These are phyloP conservation scores for Sterna hirundo DNA, from an alignment of 2,113 vertebrate genomes.

Conservation along the genomic window DNA sequence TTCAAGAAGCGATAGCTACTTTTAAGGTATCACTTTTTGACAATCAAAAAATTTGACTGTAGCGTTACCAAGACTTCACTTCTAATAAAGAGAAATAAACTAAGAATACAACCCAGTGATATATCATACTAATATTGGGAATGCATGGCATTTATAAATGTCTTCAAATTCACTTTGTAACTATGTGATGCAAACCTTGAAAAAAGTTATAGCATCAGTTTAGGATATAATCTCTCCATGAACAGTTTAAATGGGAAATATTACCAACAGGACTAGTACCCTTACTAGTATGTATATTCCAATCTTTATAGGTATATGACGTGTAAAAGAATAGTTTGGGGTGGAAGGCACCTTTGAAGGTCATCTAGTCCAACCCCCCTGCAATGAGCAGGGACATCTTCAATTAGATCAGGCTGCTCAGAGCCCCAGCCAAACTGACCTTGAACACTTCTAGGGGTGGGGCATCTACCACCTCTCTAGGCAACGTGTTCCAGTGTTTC, in stretches of 20 bases:
- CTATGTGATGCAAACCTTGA: neutral
- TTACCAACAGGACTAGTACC: neutral
- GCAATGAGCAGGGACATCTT: neutral
- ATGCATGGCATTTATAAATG: neutral
- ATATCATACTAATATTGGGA: neutral
- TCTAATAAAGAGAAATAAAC: neutral
- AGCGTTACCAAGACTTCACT: neutral
- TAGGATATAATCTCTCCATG: neutral
- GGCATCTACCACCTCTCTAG: neutral
- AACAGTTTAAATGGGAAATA: neutral
- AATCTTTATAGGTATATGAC: neutral
- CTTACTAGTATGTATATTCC: neutral
- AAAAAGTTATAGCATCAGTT: neutral
- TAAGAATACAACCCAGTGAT: neutral
- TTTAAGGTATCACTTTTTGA: neutral
- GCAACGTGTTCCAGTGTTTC: neutral
- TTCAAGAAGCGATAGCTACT: neutral
- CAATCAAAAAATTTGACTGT: neutral
- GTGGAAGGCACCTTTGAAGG: neutral
- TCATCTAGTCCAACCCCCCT: neutral
- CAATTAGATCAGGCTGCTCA: neutral
- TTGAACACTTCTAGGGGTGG: neutral
- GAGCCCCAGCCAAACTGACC: neutral
- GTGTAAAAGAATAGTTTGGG: neutral
- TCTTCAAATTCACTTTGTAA: neutral